A percentile compares a stretch with the other conserved stretches of the same genome.
Conservation (phyloP, 2,113 vertebrate genomes). For the Xiphias gladius region DNA sequence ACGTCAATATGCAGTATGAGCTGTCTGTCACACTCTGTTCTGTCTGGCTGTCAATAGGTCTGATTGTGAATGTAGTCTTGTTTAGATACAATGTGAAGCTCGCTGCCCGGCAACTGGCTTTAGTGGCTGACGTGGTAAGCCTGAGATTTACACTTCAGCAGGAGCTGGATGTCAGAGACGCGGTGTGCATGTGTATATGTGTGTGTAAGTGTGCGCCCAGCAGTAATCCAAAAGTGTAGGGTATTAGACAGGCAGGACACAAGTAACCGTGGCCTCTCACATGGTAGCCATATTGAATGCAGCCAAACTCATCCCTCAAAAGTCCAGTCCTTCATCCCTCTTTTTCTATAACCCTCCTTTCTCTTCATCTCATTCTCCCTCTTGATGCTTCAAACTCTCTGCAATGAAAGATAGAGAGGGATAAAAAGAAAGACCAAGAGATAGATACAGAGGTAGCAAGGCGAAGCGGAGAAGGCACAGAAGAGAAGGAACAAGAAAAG, state of each 20-base stretch:
- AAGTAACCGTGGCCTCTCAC: conserved; percentile 48
- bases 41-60: conserved; percentile 22
- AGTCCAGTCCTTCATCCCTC: conserved; percentile 36
- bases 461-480: background rate
- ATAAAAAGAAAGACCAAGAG: conserved; percentile 11
- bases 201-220: conserved; percentile 10
- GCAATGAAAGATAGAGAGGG: conserved; percentile 20
- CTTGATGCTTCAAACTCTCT: conserved; percentile 3
- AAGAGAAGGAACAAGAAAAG: conserved; percentile 19
- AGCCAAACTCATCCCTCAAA: conserved; percentile 42
- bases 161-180: conserved; percentile 13
- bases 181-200: background rate
- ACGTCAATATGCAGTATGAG: conserved; percentile 3
- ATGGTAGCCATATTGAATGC: conserved; percentile 48
- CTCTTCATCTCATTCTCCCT: conserved; percentile 30
- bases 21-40: conserved; percentile 7
- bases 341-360: conserved; percentile 55
- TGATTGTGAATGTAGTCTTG: conserved; percentile 12
- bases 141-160: conserved; percentile 61
- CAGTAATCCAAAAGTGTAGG: conserved; percentile 50
- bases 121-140: conserved; percentile 39
- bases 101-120: conserved; percentile 33
- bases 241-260: conserved; percentile 43
- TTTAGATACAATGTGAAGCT: conserved; percentile 28
- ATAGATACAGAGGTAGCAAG: background rate